Evolutionary conservation across 2,888 invertebrate species (phyloP).

Genomic region (Anthoptus insignis): DNA sequence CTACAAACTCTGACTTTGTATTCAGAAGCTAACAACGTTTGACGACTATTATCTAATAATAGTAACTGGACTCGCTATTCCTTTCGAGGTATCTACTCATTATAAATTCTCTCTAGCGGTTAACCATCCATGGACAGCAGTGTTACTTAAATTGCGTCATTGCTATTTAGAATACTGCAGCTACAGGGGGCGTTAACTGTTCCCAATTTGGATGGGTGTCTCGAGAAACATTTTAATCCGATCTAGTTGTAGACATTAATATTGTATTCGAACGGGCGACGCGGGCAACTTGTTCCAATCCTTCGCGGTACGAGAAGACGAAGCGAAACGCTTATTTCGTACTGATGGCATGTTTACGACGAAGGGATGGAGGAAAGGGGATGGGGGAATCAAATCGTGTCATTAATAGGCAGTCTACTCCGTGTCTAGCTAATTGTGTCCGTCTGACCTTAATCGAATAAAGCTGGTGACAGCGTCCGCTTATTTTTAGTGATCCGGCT

Average conservation of each 20-base stretch:
- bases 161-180: slow-evolving; percentile 3
- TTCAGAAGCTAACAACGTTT: neutral
- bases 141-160: neutral
- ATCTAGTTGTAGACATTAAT: slow-evolving; percentile 29
- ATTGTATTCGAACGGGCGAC: slow-evolving; percentile 48
- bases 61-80: neutral
- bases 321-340: no score
- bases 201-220: neutral
- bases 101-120: neutral
- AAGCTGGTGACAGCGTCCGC: slow-evolving; percentile 46
- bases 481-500: slow-evolving; percentile 61
- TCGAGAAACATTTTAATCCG: slow-evolving; percentile 29
- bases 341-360: no score
- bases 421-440: slow-evolving; percentile 12
- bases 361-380: no score
- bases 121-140: neutral
- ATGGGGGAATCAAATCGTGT: no score
- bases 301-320: no score
- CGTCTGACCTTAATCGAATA: slow-evolving; percentile 32
- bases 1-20: neutral
- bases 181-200: slow-evolving; percentile 1
- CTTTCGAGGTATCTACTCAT: neutral
- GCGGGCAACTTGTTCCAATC: no score
- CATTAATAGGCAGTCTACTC: slow-evolving; percentile 9
- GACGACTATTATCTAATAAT: neutral